Evolutionary conservation across 2,113 vertebrate genomes (phyloP).

Genomic region (Pteropus alecto): DNA sequence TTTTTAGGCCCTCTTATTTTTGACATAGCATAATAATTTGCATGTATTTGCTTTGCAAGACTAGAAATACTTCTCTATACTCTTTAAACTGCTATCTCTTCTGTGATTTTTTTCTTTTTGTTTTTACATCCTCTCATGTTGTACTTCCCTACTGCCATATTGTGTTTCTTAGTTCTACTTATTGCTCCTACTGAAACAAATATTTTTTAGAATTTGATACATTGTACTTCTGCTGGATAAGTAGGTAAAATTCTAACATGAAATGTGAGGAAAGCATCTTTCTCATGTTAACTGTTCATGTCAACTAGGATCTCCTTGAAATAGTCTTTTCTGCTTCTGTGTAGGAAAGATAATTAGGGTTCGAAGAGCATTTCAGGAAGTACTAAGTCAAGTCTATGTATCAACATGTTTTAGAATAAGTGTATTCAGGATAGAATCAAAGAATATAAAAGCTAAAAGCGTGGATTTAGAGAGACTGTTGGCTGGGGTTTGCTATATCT

Average conservation of each 20-base stretch:
- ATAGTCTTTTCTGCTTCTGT: not conserved
- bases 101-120: not conserved
- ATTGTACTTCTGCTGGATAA: not conserved
- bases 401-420: not conserved
- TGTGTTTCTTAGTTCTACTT: constrained; percentile 1
- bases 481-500: not conserved
- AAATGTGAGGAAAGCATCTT: not conserved
- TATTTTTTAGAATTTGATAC: not conserved
- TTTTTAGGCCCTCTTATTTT: not conserved
- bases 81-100: not conserved
- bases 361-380: not conserved
- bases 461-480: not conserved
- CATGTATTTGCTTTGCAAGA: constrained; percentile 6
- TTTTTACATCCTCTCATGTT: not conserved
- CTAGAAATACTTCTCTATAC: not conserved
- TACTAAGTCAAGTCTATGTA: not conserved
- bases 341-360: not conserved
- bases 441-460: not conserved
- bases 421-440: not conserved
- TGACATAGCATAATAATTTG: not conserved
- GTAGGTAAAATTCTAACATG: not conserved
- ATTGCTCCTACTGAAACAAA: not conserved
- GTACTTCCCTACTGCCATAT: not conserved
- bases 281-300: not conserved
- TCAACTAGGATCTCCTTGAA: not conserved